phyloP scores from a whole-genome alignment of 2,797 vertebrate genomes.

The Channallabes apus region DNA sequence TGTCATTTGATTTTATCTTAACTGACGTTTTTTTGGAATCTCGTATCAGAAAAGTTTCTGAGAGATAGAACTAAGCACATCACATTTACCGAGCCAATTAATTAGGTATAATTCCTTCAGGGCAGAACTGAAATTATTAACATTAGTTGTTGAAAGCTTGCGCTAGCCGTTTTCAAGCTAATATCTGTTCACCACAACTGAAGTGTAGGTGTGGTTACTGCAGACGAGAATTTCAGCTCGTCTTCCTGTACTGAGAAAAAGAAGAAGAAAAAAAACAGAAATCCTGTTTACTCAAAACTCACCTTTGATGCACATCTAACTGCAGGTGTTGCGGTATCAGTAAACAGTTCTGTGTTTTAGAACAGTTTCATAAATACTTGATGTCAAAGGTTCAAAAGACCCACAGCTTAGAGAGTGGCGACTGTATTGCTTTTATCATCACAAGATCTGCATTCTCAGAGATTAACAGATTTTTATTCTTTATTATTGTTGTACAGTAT shows the following conservation, averaged over 20 bases:
- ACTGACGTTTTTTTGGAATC: background rate
- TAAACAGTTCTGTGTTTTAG: background rate
- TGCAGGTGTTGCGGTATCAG: background rate
- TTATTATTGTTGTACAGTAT: background rate
- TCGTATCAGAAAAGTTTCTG: background rate
- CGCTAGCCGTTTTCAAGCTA: background rate
- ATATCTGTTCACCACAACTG: background rate
- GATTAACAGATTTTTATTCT: background rate
- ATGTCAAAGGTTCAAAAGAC: background rate
- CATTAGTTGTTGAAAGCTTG: background rate
- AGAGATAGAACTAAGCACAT: background rate
- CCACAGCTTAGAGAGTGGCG: background rate
- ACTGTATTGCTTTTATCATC: background rate
- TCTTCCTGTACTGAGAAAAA: background rate
- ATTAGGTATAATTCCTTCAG: slow-evolving; percentile 13
- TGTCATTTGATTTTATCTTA: background rate
- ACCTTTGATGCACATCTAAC: background rate
- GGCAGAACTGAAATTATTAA: slow-evolving; percentile 3
- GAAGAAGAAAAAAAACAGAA: background rate
- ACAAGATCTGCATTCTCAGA: background rate
- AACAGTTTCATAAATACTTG: background rate
- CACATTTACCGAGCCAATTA: background rate
- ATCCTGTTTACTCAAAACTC: slow-evolving; percentile 13
- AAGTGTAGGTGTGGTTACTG: slow-evolving; percentile 9
- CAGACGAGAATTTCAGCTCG: background rate